Conservation (phyloP, 2,888 invertebrate genomes). For the Hartigia nigra region DNA sequence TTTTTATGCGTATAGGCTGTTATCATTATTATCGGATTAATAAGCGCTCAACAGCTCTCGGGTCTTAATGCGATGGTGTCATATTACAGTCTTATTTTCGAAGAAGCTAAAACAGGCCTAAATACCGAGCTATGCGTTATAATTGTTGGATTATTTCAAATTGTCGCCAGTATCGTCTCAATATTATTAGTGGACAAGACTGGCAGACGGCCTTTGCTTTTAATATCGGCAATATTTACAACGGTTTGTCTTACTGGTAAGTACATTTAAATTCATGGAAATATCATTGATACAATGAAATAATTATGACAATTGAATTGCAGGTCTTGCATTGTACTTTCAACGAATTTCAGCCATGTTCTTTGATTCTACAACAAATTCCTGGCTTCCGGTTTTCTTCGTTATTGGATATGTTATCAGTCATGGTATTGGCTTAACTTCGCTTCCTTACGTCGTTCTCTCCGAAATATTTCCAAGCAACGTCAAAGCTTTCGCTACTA, state of each 20-base stretch:
- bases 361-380: slow-evolving; percentile 31
- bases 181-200: slow-evolving; percentile 43
- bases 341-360: slow-evolving; percentile 39
- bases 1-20: no score
- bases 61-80: slow-evolving; percentile 47
- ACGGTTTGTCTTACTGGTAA: neutral
- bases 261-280: neutral
- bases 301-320: neutral
- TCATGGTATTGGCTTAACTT: no score
- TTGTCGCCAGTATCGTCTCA: slow-evolving; percentile 49
- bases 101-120: slow-evolving; percentile 51
- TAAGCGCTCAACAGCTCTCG: slow-evolving; percentile 47
- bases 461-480: slow-evolving; percentile 27
- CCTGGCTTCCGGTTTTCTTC: slow-evolving; percentile 40
- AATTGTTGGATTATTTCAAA: slow-evolving; percentile 64
- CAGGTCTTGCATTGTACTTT: slow-evolving; percentile 47
- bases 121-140: slow-evolving; percentile 61
- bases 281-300: neutral
- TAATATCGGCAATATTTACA: slow-evolving; percentile 47
- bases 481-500: slow-evolving; percentile 34
- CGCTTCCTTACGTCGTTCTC: slow-evolving; percentile 8
- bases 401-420: no score
- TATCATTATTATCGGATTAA: slow-evolving; percentile 9
- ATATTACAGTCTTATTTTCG: slow-evolving; percentile 55
- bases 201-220: slow-evolving; percentile 65